Evolutionary conservation across 2,888 invertebrate genomes (phyloP), one percentile per base, ranked within the genome.

Genomic region (Ormyrus nitidulus): DNA sequence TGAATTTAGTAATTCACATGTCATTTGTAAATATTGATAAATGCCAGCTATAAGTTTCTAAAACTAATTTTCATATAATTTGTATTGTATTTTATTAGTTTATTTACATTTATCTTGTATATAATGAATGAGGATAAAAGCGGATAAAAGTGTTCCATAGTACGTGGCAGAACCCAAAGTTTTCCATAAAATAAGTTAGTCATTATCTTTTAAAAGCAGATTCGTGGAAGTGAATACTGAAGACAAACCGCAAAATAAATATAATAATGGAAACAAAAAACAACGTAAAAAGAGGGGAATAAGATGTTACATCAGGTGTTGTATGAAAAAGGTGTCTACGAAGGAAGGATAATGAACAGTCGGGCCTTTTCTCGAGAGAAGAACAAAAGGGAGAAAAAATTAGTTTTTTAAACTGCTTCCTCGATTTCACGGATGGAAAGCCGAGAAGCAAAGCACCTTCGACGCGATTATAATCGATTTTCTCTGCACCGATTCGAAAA

Each of bases 361-460:
- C 66, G 44, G 46, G 58, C 53, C 44, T 11, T 74, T 58, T 58
- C 7, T 58, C 8, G 75, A 66, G 59, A 64, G 49, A 66, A 64
- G 77, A 77, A 62, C 10, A 66, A 49, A 77, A n/a, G n/a, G n/a
- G 5, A n/a, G 56, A 65, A 59, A 65, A 77, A 77, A 70, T 70
- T 61, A 49, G 46, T 72, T 69, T 76, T 80, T 72, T 54, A 13
- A 76, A 51, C 62, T 13, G 58, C 76, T 72, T 76, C 62, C 80
- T 80, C 71, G 75, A 80, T 80, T 80, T 80, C 80, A 80, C 76
- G 80, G 80, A 72, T 80, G 80, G 77, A 69, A 76, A 68, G 49
- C 44, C 54, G 62, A 71, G 62, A 19, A 68, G 69, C 62, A 64
- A 79, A 70, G 58, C 69, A 58, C 69, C 71, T 68, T 49, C 79